Evolutionary conservation across 2,797 vertebrate genomes (phyloP).

Genomic region (Heteromormyrus szaboi): DNA sequence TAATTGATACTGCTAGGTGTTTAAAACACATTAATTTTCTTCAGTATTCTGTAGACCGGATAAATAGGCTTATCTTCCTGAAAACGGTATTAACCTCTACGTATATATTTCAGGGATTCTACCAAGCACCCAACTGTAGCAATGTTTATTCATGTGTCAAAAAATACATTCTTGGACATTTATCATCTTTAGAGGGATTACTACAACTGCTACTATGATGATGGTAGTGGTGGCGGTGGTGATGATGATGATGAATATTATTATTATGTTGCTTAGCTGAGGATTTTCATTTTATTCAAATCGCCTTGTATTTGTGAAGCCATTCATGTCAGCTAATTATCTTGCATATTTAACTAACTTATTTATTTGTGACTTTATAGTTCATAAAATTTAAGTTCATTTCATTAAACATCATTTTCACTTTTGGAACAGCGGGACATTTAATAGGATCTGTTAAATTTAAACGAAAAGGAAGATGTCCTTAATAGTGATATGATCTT

Average conservation of each 20-base stretch:
- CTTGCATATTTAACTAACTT: neutral
- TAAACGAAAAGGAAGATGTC: neutral
- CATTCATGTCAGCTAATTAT: neutral
- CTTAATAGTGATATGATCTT: neutral
- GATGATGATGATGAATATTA: neutral
- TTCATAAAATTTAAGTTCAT: neutral
- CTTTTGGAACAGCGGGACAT: neutral
- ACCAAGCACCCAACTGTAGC: neutral
- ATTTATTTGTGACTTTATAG: neutral
- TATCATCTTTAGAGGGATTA: neutral
- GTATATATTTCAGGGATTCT: neutral
- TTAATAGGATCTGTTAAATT: neutral
- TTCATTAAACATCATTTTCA: neutral
- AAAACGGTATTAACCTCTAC: neutral
- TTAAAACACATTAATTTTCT: neutral
- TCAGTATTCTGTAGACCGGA: neutral
- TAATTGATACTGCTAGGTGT: neutral
- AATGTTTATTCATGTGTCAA: neutral
- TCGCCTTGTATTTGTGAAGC: neutral
- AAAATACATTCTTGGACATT: neutral
- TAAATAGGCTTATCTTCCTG: neutral
- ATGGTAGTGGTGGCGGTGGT: neutral
- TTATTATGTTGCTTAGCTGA: neutral
- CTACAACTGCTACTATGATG: neutral
- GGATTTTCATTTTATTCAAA: neutral